Conservation (phyloP, 2,888 invertebrate species). For the Drosophila mimica region DNA sequence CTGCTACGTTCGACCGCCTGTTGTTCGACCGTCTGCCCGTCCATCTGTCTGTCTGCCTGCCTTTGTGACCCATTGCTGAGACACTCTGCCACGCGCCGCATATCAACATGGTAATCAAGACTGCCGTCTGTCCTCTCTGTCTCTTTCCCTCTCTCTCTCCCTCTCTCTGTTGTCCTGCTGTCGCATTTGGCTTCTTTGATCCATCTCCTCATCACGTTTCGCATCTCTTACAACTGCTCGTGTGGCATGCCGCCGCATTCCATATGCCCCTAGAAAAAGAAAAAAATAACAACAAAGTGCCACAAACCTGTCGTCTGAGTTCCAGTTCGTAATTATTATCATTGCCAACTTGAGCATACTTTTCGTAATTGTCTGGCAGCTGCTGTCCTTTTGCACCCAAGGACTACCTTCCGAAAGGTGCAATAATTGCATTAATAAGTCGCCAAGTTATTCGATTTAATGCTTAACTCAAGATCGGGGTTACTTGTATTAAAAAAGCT, state of each 20-base stretch:
- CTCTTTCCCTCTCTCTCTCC: background rate
- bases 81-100: conserved; percentile 81
- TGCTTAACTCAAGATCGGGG: conserved; percentile 1
- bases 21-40: conserved; percentile 52
- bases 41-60: background rate
- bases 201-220: conserved; percentile 18
- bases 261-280: conserved; percentile 38
- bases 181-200: conserved; percentile 52
- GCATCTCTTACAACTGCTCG: conserved; percentile 61
- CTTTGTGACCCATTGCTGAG: conserved; percentile 23
- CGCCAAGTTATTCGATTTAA: conserved; percentile 34
- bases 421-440: conserved; percentile 56
- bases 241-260: conserved; percentile 64
- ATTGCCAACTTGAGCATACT: conserved; percentile 5
- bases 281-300: background rate
- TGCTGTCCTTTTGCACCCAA: conserved; percentile 12
- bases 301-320: conserved; percentile 44
- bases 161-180: conserved; percentile 49
- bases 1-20: conserved; percentile 46
- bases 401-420: conserved; percentile 33
- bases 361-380: conserved; percentile 37
- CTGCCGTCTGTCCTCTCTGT: conserved; percentile 33
- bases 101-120: conserved; percentile 79
- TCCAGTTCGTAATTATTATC: conserved; percentile 51
- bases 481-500: too few species aligned